Evolutionary conservation across 2,797 vertebrate species (phyloP), one percentile per base, ranked within the genome.

Genomic region (Orestias chungarensis): DNA sequence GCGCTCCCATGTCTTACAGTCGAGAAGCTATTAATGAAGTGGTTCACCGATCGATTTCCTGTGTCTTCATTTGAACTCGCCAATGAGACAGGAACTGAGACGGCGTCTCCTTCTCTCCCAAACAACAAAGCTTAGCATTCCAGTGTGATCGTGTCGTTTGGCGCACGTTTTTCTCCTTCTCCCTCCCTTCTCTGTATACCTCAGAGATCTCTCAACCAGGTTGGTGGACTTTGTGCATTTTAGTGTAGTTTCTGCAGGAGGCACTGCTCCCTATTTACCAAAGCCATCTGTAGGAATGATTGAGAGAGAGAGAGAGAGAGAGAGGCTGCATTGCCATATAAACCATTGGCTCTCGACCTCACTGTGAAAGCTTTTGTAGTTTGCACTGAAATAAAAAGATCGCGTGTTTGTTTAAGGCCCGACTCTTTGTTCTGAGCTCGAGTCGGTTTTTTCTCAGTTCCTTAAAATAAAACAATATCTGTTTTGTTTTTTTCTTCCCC

Each of bases 381-480:
- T 79, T 54, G 17, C 57, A 72, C 62, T 17, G 67, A 33, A 55
- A 66, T 44, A 54, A 66, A 66, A 73, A 10, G 25, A 23, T 69
- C n/a, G 15, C 6, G n/a, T n/a, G 67, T 71, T 64, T 0, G 17
- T 64, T 42, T 17, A 55, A 62, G 68, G 59, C 46, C 49, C 4
- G 12, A 66, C 20, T 79, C 68, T 66, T 66, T 65, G 40, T 73
- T 64, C 66, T 75, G 29, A 70, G 38, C 50, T 71, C 46, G 29
- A 72, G 70, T 81, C 70, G 27, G 40, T 74, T 43, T 75, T 71
- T 77, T 79, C 81, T 91, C 84, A 70, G 79, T 92, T 82, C 91
- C 82, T 81, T 40, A 88, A 87, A 90, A 88, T 64, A 83, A 93
- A 94, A 93, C 93, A 94, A 94, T 93, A 93, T 86, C 86, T 86